Base-by-base conservation (phyloP, 2,888 invertebrate species). In the Cryptus viduatorius region DNA sequence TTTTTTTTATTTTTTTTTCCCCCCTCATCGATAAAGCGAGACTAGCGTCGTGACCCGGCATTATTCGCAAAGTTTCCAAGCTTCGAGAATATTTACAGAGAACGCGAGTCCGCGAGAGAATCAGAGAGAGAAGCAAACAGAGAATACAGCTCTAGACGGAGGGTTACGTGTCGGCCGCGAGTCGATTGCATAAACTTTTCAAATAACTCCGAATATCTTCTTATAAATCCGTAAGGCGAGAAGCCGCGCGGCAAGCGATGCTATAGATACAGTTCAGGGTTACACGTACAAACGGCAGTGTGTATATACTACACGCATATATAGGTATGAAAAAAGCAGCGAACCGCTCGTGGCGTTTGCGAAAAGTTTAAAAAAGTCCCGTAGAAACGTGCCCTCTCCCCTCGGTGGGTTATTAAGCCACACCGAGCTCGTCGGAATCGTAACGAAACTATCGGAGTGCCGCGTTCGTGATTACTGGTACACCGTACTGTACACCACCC, bases 101-200 rank as follows among this genome's bases (percentile, higher is more conserved):
- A 71, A 84, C 75, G 68, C 76, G 83, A 56, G 64, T 53, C 53
- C 79, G 84, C 50, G 37, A 68, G 44, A 44, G 67, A 37, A 37
- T 37, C 7, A 68, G 37, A 31, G 77, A 53, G 64, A 53, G 29
- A 69, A 50, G n/a, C n/a, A 5, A 37, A 37, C 7, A 37, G 37
- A 37, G 37, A 37, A 37, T 37, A 37, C 37, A 37, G 37, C 37
- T 37, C 46, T 48, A 68, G 46, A 12, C 42, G 14, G 31, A 56
- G 72, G 68, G 61, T 53, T 50, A 76, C 79, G 84, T 84, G 81
- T 86, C 83, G 76, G 79, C 77, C 73, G 73, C 79, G 75, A 86
- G 69, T 84, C 89, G 89, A 92, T 92, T 91, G 91, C 91, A 90
- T 89, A 89, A 92, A 92, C 91, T 92, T 92, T 92, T 90, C 92